These are phyloP conservation scores for Polyommatus icarus DNA, from an alignment of 2,888 invertebrate species.

Conservation along the genomic window DNA sequence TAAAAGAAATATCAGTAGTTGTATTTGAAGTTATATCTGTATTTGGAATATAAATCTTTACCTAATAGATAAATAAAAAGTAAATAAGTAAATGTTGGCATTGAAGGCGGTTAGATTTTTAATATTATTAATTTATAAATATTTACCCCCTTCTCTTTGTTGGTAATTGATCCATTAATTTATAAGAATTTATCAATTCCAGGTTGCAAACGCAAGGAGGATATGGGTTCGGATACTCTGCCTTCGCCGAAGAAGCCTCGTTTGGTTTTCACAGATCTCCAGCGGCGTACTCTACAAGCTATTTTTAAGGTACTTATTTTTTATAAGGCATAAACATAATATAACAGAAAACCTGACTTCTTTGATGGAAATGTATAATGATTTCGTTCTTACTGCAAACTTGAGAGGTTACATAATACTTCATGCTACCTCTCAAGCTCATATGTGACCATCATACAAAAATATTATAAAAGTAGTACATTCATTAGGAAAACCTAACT, in stretches of 20 bases:
- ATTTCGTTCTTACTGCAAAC: too few relatives aligned
- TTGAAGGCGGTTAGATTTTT: too few relatives aligned
- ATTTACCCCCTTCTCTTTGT: too few relatives aligned
- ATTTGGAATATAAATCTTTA: neutral
- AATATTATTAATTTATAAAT: too few relatives aligned
- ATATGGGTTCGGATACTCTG: constrained; percentile 89
- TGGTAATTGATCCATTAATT: neutral
- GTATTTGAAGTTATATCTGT: too few relatives aligned
- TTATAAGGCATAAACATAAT: too few relatives aligned
- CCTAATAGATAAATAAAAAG: neutral
- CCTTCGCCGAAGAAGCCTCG: constrained; percentile 99
- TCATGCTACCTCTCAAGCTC: too few relatives aligned
- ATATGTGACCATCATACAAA: too few relatives aligned
- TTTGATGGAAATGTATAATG: neutral
- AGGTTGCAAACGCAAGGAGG: constrained; percentile 99
- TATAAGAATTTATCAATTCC: constrained; percentile 43
- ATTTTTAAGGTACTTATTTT: constrained; percentile 93
- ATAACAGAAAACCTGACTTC: neutral
- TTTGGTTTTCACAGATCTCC: constrained; percentile 99
- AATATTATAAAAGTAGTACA: too few relatives aligned
- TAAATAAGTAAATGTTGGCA: neutral
- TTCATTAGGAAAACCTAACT: too few relatives aligned
- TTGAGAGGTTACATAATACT: too few relatives aligned
- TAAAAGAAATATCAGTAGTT: too few relatives aligned
- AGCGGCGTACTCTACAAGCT: constrained; percentile 99